A percentile compares a stretch with the other conserved stretches of the same genome.
phyloP scores from a whole-genome alignment of 2,888 invertebrate species.

The Magallana nippona region DNA sequence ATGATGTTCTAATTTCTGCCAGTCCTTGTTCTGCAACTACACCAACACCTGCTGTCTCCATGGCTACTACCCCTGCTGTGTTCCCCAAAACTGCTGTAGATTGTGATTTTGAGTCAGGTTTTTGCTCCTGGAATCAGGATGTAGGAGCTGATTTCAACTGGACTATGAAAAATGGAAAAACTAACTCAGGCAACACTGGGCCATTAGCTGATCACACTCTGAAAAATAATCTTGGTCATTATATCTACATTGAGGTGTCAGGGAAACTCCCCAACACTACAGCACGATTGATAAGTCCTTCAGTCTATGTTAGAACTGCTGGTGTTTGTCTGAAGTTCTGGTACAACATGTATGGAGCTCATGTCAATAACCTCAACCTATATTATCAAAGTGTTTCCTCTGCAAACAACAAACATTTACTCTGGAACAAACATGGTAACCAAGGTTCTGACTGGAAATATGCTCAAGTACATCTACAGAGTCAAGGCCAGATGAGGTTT shows the following conservation, averaged over 20 bases:
- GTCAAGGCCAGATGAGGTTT: constrained; percentile 58
- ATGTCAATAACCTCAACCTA: constrained; percentile 72
- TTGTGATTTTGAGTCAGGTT: constrained; percentile 73
- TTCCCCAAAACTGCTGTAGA: constrained; percentile 67
- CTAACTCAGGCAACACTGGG: constrained; percentile 67
- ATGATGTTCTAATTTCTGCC: constrained; percentile 68
- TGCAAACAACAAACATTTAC: constrained; percentile 43
- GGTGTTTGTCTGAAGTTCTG: constrained; percentile 76
- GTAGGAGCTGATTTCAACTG: constrained; percentile 73
- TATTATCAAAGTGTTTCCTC: constrained; percentile 54
- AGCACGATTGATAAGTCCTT: constrained; percentile 68
- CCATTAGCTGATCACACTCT: constrained; percentile 75
- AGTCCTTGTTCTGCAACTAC: constrained; percentile 57
- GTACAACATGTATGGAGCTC: constrained; percentile 78
- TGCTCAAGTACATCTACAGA: constrained; percentile 65
- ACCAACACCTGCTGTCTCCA: constrained; percentile 47
- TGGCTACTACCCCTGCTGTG: constrained; percentile 56
- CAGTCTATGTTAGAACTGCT: constrained; percentile 51
- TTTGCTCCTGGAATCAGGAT: constrained; percentile 74
- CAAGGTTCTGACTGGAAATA: constrained; percentile 73
- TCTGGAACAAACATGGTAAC: constrained; percentile 69
- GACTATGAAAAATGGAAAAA: constrained; percentile 65
- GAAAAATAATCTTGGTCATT: constrained; percentile 69
- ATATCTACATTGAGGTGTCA: constrained; percentile 68
- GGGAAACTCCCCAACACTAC: constrained; percentile 59